Percentiles rank a stretch among this genome's conserved stretches.
phyloP scores from a whole-genome alignment of 2,113 vertebrate species.

The Hemiscyllium ocellatum region DNA sequence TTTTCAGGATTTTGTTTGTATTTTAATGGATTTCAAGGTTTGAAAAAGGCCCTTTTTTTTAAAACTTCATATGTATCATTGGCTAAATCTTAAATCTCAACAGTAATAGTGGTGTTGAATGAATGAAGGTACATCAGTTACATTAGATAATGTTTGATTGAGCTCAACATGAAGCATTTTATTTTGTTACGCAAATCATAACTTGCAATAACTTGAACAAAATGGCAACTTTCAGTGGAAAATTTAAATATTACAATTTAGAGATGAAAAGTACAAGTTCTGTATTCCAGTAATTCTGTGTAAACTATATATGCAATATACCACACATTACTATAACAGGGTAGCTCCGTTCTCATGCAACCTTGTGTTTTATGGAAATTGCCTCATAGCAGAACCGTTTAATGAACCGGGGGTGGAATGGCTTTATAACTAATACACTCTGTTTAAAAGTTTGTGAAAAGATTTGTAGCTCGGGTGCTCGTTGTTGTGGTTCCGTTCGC shows the following conservation, averaged over 20 bases:
- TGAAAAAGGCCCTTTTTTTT: neutral
- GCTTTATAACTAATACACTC: too few species aligned
- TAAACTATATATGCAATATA: neutral
- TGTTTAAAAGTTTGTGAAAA: too few species aligned
- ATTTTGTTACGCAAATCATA: too few species aligned
- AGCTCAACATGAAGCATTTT: neutral
- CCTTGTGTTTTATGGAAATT: too few species aligned
- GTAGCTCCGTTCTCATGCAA: too few species aligned
- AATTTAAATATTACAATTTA: neutral
- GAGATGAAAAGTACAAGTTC: neutral
- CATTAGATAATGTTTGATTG: neutral
- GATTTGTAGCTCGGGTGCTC: too few species aligned
- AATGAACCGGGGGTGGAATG: too few species aligned
- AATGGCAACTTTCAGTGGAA: neutral
- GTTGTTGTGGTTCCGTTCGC: too few species aligned
- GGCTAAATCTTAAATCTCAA: neutral
- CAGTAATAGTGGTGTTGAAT: neutral
- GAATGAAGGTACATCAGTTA: too few species aligned
- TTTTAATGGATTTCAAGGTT: neutral
- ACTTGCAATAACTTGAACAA: too few species aligned
- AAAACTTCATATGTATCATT: neutral
- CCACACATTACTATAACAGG: neutral
- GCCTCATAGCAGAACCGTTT: too few species aligned
- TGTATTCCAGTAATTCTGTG: neutral
- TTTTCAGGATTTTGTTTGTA: neutral